Evolutionary conservation across 2,888 invertebrate genomes (phyloP), one percentile per base, ranked within the genome.

Genomic region (Ariolimax columbianus): DNA sequence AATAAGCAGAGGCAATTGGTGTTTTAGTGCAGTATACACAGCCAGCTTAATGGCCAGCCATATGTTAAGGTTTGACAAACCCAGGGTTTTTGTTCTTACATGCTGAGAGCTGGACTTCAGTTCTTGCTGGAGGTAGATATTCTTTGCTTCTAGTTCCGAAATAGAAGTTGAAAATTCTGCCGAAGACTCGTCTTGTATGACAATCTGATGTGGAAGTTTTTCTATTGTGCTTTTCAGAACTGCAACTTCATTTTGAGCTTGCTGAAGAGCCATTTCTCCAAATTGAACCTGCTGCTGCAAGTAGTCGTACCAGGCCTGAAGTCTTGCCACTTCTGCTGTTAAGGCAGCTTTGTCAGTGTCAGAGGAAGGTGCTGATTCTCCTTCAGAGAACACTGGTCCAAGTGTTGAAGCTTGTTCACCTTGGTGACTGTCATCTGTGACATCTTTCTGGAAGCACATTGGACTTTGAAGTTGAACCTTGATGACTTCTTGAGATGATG

Each of bases 241-340:
- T 33, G 70, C 23, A 59, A 59, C 73, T 40, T 83, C 83, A 38
- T 36, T 19, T 0, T 77, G 33, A 9, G 77, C 77, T 33, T 77
- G 83, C 19, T 83, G 68, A 9, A 83, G 77, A 11, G 83, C 63
- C 26, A 19, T 33, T 77, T 83, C 77, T 11, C 77, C 68, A 19
- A 14, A 23, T 11, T 77, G 51, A 36, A 83, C 68, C 51, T 83
- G 77, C 36, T 77, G 83, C 30, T 83, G 83, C 19, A 77, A 68
- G 26, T 83, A 83, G n/a, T 83, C 70, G 40, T 75, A 59, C 83
- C 83, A 83, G 47, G 83, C 59, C 55, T 83, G 83, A 7, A 83
- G 77, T 38, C 83, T 77, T 30, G 51, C n/a, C 4, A 83, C 51
- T 59, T 83, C 83, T 36, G 83, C 77, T 33, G 19, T 36, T 19